These are phyloP conservation scores for Doryteuthis pealeii DNA, from an alignment of 1,140 invertebrate genomes.

Conservation along the genomic window DNA sequence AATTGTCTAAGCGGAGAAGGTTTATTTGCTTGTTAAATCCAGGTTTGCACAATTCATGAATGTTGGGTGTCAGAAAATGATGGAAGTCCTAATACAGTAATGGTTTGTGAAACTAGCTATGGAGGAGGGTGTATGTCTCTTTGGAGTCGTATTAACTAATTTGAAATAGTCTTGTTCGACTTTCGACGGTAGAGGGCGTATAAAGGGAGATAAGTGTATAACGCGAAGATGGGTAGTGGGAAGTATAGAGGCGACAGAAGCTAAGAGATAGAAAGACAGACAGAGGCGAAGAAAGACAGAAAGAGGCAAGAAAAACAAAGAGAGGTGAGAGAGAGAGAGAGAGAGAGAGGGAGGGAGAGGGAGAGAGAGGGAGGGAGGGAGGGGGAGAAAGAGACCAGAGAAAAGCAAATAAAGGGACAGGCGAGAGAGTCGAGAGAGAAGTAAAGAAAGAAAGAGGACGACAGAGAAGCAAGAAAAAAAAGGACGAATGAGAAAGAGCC, in stretches of 20 bases:
- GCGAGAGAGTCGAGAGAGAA: neutral
- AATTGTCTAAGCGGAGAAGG: no score
- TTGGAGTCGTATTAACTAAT: neutral
- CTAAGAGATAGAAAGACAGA: neutral
- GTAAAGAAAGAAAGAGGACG: neutral
- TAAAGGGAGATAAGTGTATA: neutral
- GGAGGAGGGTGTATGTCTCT: neutral
- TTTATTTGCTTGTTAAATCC: no score
- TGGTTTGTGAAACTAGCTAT: no score
- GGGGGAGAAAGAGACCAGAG: no score
- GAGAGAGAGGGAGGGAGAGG: neutral
- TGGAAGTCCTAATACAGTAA: no score
- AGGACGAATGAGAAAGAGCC: neutral
- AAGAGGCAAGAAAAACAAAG: neutral
- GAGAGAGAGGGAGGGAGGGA: neutral
- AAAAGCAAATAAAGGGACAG: neutral
- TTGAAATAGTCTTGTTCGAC: neutral
- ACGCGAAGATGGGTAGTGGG: neutral
- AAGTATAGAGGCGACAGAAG: neutral
- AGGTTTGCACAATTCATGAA: neutral
- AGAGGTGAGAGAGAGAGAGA: neutral
- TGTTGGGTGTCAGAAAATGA: neutral
- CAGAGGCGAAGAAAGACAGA: neutral
- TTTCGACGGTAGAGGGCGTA: neutral
- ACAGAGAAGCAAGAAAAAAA: neutral